Percentiles rank a stretch among this genome's conserved stretches.
These are phyloP conservation scores for Gyps fulvus DNA, from an alignment of 2,113 vertebrate genomes.

Conservation along the genomic window DNA sequence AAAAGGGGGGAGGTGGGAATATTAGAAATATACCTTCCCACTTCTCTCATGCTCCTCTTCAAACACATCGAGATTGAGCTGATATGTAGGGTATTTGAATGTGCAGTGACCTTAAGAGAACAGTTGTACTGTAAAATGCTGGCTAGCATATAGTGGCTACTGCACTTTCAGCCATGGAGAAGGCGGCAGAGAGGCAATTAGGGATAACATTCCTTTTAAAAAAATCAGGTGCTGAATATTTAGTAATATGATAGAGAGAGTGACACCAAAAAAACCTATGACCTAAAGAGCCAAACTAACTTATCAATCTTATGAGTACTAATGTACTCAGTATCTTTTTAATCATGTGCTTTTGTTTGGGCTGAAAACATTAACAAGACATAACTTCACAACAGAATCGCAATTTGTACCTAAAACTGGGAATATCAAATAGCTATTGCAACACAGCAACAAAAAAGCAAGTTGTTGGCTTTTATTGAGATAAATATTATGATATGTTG, in stretches of 20 bases:
- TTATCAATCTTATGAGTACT: background rate
- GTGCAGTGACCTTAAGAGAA: background rate
- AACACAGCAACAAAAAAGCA: background rate
- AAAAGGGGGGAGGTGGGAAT: background rate
- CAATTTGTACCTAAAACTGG: background rate
- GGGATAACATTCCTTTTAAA: background rate
- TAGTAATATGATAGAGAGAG: background rate
- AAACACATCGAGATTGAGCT: rapidly evolving
- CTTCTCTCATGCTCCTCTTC: background rate
- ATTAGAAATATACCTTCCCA: background rate
- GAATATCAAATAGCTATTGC: background rate
- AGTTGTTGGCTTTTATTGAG: background rate
- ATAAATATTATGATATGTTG: background rate
- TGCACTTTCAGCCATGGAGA: background rate
- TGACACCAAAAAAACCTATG: background rate
- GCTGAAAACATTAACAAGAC: background rate
- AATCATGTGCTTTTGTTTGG: background rate
- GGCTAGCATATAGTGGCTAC: background rate
- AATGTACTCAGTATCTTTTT: background rate
- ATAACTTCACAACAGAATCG: background rate
- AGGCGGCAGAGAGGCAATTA: background rate
- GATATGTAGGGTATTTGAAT: background rate
- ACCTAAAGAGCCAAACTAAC: background rate
- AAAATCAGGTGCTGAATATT: background rate
- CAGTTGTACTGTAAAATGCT: background rate